Percentiles rank a stretch among this genome's conserved stretches.
Conservation (phyloP, 2,888 invertebrate genomes). For the Drosophila anomalata region DNA sequence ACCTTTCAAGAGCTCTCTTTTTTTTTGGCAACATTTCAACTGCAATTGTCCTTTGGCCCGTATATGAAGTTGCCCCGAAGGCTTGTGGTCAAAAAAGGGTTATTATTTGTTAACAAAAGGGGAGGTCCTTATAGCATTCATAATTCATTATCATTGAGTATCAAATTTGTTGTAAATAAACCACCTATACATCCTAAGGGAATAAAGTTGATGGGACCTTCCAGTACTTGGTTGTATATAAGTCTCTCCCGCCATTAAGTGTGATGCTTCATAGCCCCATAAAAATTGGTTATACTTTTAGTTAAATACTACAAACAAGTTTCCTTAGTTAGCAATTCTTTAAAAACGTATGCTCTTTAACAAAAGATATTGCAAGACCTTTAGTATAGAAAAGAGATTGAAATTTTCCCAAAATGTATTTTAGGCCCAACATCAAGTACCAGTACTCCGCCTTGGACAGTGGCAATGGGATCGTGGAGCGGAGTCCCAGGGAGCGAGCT, state of each 20-base stretch:
- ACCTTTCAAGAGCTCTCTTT: slow-evolving; percentile 18
- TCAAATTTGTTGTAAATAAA: slow-evolving; percentile 4
- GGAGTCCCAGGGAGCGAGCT: slow-evolving; percentile 87
- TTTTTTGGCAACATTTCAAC: slow-evolving; percentile 14
- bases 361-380: background rate
- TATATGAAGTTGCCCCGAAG: slow-evolving; percentile 10
- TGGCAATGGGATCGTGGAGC: slow-evolving; percentile 86
- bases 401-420: slow-evolving; percentile 40
- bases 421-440: slow-evolving; percentile 83
- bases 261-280: slow-evolving; percentile 21
- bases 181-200: background rate
- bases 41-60: slow-evolving; percentile 25
- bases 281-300: slow-evolving; percentile 47
- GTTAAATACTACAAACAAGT: slow-evolving; percentile 51
- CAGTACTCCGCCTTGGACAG: slow-evolving; percentile 89
- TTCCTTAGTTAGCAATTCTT: slow-evolving; percentile 39
- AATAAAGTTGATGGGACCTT: slow-evolving; percentile 2
- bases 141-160: background rate
- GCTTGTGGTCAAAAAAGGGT: slow-evolving; percentile 6
- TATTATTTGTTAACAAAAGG: slow-evolving; percentile 1
- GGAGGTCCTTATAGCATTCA: background rate
- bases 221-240: slow-evolving; percentile 21
- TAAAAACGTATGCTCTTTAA: slow-evolving; percentile 27
- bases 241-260: slow-evolving; percentile 3
- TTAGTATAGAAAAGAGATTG: background rate